These are phyloP conservation scores for Chelonus formosanus DNA, from an alignment of 2,888 invertebrate genomes.

Conservation along the genomic window DNA sequence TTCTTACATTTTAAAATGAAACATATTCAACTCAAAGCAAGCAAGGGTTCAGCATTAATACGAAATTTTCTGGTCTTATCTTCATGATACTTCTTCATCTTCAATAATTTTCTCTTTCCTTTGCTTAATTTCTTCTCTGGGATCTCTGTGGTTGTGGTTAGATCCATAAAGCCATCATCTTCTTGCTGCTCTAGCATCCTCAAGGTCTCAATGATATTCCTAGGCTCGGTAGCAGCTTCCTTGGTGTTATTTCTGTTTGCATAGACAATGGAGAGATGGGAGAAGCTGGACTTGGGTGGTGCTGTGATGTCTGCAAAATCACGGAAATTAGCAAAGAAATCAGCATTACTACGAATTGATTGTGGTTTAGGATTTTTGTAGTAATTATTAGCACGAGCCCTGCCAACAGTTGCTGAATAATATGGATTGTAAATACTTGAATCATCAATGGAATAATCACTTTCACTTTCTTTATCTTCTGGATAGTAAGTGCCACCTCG, in stretches of 20 bases:
- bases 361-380: constrained; percentile 78
- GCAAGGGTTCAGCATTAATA: constrained; percentile 57
- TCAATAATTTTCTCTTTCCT: constrained; percentile 58
- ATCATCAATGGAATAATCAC: constrained; percentile 71
- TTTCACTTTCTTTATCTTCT: constrained; percentile 74
- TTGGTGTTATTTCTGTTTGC: constrained; percentile 80
- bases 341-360: constrained; percentile 71
- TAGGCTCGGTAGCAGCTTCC: constrained; percentile 70
- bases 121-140: constrained; percentile 61
- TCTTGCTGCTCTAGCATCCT: constrained; percentile 75
- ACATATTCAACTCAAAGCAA: constrained; percentile 58
- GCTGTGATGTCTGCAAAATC: constrained; percentile 91
- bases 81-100: constrained; percentile 60
- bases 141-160: constrained; percentile 50
- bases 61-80: constrained; percentile 61
- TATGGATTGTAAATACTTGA: constrained; percentile 71
- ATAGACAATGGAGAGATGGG: constrained; percentile 84
- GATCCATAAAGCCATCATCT: constrained; percentile 35
- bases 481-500: constrained; percentile 85
- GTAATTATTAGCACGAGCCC: constrained; percentile 74
- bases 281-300: constrained; percentile 82
- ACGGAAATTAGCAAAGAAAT: constrained; percentile 88
- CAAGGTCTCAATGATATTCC: constrained; percentile 84
- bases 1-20: constrained; percentile 18
- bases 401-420: constrained; percentile 74